A percentile compares a stretch with the other conserved stretches of the same genome.
Evolutionary conservation across 2,888 invertebrate genomes (phyloP).

Genomic region (Apotomis turbidana): DNA sequence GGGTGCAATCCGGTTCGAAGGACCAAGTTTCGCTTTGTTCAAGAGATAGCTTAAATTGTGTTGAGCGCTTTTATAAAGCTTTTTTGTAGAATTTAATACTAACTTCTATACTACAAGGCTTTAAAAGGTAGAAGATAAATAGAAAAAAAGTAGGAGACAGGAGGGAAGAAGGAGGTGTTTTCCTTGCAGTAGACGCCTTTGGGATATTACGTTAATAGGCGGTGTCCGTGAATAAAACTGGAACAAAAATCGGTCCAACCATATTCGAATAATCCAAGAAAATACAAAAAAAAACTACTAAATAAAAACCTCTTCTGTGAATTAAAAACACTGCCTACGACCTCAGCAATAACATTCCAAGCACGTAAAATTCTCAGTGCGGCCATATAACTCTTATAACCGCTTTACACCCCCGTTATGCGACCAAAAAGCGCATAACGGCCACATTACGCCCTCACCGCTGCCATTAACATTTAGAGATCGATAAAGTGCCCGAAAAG

Average conservation of each 20-base stretch:
- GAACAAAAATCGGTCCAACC: no score
- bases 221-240: no score
- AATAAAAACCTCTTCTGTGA: no score
- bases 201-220: no score
- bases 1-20: slow-evolving; percentile 13
- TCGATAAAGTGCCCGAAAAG: background rate
- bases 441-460: slow-evolving; percentile 1
- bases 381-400: slow-evolving; percentile 10
- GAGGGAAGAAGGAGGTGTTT: no score
- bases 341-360: background rate
- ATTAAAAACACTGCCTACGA: background rate
- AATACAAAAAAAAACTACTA: no score
- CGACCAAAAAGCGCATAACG: slow-evolving; percentile 13
- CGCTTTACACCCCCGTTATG: slow-evolving; percentile 3
- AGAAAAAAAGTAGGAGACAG: no score
- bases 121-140: no score
- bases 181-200: no score
- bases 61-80: background rate
- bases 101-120: no score
- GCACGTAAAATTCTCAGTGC: slow-evolving; percentile 7
- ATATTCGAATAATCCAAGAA: no score
- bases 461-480: slow-evolving; percentile 4
- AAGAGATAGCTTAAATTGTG: background rate
- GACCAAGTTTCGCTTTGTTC: slow-evolving; percentile 21
- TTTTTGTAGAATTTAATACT: no score